Evolutionary conservation across 2,113 vertebrate species (phyloP).

Genomic region (Cromileptes altivelis): DNA sequence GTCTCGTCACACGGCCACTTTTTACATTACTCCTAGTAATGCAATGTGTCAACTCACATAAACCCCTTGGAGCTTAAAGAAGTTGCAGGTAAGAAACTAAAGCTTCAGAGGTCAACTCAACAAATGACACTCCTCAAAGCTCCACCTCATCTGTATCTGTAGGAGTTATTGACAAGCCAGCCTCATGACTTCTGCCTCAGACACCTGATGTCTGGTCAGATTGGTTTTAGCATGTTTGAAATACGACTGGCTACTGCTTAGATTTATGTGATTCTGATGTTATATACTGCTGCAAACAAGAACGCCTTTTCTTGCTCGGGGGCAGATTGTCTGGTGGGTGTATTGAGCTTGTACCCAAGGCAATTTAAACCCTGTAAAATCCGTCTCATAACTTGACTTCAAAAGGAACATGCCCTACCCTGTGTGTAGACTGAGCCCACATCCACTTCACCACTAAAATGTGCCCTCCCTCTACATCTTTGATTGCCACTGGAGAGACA

Average conservation of each 20-base stretch:
- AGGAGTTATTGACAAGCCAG: background rate
- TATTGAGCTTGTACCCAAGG: slow-evolving; percentile 18
- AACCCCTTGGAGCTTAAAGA: slow-evolving; percentile 19
- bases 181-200: background rate
- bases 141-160: background rate
- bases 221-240: slow-evolving; percentile 1
- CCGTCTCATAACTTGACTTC: slow-evolving; percentile 45
- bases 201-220: slow-evolving; percentile 4
- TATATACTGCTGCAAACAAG: background rate
- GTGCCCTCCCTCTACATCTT: slow-evolving; percentile 22
- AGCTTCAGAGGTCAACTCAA: slow-evolving; percentile 25
- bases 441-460: slow-evolving; percentile 17
- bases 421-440: slow-evolving; percentile 35
- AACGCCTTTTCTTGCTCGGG: slow-evolving; percentile 11
- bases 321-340: slow-evolving; percentile 17
- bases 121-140: background rate
- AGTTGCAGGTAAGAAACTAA: slow-evolving; percentile 15
- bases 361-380: slow-evolving; percentile 53
- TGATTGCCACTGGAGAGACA: slow-evolving; percentile 1
- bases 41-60: slow-evolving; percentile 15
- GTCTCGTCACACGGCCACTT: background rate
- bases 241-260: background rate
- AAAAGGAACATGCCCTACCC: slow-evolving; percentile 30
- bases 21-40: background rate
- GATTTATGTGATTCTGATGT: background rate